Evolutionary conservation across 1,140 invertebrate genomes (phyloP).

Genomic region (Choristoneura fumiferana): DNA sequence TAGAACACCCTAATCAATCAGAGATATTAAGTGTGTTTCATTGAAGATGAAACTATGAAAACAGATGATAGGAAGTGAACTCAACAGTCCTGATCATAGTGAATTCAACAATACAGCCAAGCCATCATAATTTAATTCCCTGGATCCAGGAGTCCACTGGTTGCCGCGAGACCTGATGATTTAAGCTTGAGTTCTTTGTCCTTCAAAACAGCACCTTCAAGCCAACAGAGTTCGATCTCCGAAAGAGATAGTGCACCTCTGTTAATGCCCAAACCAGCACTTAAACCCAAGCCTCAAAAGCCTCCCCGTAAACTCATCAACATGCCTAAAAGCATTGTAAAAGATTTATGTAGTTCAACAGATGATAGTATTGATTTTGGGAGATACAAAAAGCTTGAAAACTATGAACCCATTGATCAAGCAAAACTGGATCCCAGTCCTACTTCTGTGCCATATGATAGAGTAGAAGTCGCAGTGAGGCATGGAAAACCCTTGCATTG

Average conservation of each 20-base stretch:
- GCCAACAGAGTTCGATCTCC: constrained; percentile 57
- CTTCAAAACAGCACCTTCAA: constrained; percentile 68
- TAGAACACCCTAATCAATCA: constrained; percentile 88
- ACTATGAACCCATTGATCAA: constrained; percentile 75
- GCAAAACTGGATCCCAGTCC: constrained; percentile 49
- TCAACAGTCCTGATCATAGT: constrained; percentile 83
- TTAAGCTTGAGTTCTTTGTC: constrained; percentile 71
- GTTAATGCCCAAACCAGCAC: constrained; percentile 70
- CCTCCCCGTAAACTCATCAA: constrained; percentile 81
- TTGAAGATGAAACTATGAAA: constrained; percentile 92
- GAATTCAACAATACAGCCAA: constrained; percentile 84
- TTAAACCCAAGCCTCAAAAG: constrained; percentile 83
- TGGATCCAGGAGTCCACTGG: constrained; percentile 85
- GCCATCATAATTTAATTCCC: constrained; percentile 86
- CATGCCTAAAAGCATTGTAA: constrained; percentile 65
- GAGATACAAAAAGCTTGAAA: constrained; percentile 69
- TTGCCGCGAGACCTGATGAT: constrained; percentile 79
- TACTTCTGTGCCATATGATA: constrained; percentile 81
- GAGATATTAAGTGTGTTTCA: constrained; percentile 88
- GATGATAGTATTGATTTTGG: constrained; percentile 69
- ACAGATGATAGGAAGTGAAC: constrained; percentile 84
- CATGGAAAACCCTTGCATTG: constrained; percentile 89
- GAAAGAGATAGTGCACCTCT: constrained; percentile 68
- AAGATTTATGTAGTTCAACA: constrained; percentile 64
- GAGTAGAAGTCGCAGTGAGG: constrained; percentile 85